Conservation (phyloP, 2,888 invertebrate species). For the Epsilonema sp. region DNA sequence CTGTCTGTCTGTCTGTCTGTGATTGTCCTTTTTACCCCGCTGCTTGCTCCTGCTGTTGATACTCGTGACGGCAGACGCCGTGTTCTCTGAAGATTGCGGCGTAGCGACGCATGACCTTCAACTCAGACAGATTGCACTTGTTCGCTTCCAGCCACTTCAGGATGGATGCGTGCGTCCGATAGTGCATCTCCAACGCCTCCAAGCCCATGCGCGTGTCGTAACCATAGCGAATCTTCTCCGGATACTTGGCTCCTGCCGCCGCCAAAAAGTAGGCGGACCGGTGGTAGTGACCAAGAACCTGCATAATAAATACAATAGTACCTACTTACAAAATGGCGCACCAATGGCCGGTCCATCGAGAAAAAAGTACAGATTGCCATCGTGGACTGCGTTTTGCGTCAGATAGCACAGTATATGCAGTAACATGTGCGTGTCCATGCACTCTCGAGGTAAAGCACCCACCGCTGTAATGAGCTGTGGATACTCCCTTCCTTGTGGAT, state of each 20-base stretch:
- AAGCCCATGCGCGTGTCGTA: slow-evolving; percentile 29
- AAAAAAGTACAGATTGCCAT: no score
- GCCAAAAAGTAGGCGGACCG: slow-evolving; percentile 27
- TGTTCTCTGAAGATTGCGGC: neutral
- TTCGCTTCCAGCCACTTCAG: slow-evolving; percentile 5
- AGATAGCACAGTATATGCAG: no score
- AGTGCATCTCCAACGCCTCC: slow-evolving; percentile 29
- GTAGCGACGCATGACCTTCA: neutral
- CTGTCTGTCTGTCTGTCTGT: no score
- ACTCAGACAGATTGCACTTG: neutral
- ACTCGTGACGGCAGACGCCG: neutral
- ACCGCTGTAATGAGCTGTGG: no score
- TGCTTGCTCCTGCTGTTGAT: neutral
- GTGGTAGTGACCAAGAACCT: neutral
- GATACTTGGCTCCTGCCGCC: slow-evolving; percentile 29
- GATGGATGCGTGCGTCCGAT: slow-evolving; percentile 6
- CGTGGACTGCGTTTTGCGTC: no score
- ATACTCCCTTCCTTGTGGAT: no score
- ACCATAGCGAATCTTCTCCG: slow-evolving; percentile 26
- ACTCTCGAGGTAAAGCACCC: no score
- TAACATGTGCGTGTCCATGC: no score
- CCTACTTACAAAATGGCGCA: no score
- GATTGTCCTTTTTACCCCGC: no score
- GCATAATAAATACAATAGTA: no score
- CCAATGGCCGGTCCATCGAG: no score